phyloP scores from a whole-genome alignment of 2,888 invertebrate species.

The Heteropelma amictum region DNA sequence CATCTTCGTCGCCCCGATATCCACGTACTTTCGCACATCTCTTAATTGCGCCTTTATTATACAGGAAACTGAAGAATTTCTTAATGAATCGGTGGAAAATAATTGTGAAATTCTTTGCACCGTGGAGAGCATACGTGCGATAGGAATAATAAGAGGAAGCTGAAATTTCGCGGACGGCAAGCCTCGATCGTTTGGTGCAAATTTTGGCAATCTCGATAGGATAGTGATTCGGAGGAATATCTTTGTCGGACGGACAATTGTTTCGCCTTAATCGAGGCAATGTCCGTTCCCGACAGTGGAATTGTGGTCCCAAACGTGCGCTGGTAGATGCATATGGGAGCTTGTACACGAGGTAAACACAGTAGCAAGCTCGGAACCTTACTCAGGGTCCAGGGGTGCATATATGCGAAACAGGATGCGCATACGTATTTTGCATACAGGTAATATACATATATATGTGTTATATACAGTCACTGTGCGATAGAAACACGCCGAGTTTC shows the following conservation, averaged over 20 bases:
- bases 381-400: background rate
- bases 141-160: background rate
- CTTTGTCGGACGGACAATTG: constrained; percentile 20
- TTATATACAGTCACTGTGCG: constrained; percentile 38
- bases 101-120: constrained; percentile 57
- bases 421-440: constrained; percentile 11
- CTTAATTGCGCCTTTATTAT: constrained; percentile 72
- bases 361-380: background rate
- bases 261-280: constrained; percentile 19
- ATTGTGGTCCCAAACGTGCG: constrained; percentile 25
- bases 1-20: constrained; percentile 65
- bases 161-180: background rate
- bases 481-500: constrained; percentile 41
- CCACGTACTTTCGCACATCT: constrained; percentile 71
- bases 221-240: background rate
- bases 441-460: constrained; percentile 11
- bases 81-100: constrained; percentile 68
- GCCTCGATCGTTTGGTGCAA: too few species aligned
- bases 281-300: constrained; percentile 15
- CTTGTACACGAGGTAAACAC: background rate
- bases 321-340: background rate
- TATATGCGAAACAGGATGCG: too few species aligned
- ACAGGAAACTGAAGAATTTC: constrained; percentile 65
- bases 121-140: background rate
- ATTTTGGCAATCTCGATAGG: background rate